Base-by-base conservation (phyloP, 1,140 invertebrate genomes). In the Phocides pigmalion region DNA sequence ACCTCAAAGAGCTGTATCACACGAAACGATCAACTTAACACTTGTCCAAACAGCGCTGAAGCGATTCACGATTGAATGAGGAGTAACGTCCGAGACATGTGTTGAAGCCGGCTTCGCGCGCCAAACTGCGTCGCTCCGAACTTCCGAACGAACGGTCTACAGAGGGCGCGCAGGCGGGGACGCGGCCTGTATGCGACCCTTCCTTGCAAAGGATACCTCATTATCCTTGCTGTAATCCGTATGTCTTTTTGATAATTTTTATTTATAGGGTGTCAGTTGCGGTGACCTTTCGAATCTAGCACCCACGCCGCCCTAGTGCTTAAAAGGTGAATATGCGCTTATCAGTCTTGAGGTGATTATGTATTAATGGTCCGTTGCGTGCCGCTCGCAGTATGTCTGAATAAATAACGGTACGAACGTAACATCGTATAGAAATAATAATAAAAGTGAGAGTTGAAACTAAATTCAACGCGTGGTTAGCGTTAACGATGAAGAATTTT, bases 11-110 rank as follows among this genome's bases (percentile, higher is more conserved):
- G 82, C 72, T 82, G 76, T 87, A 87, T 87, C 83, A 81, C 81
- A 87, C 84, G 74, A 85, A 89, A 87, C 86, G 87, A 89, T 87
- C 86, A 89, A 90, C 81, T 89, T 88, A 86, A 82, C 86, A 90
- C 86, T 90, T 90, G 85, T 90, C 79, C 79, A 87, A 88, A 86
- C 79, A 85, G 81, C 62, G 67, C 66, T 59, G 54, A 59, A 63
- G 67, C 58, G 71, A 67, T 70, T 81, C 79, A 81, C 77, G 69
- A 82, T 79, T 81, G 69, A 71, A 62, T 63, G 49, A 35, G 25
- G 56, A 46, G 42, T 56, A 28, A 50, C 54, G 17, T 49, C 54
- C 32, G 39, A 66, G 44, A 76, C 85, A 76, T 78, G 62, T 70
- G 62, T 20, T 44, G 39, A 16, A 39, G 63, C 61, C 74, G 83